Evolutionary conservation across 2,888 invertebrate species (phyloP).

Genomic region (Euzetes globulus): DNA sequence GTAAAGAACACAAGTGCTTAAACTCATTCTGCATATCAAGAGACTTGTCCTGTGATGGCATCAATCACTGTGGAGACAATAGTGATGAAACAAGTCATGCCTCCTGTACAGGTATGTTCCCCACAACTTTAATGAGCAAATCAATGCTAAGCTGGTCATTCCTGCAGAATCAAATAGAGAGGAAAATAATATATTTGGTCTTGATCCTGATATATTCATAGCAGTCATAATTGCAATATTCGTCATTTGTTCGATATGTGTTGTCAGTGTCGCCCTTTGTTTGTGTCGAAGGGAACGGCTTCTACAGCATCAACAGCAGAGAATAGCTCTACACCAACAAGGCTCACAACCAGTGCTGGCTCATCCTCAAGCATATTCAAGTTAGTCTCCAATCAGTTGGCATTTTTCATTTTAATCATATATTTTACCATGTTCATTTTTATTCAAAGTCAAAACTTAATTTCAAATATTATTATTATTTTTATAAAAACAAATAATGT

Average conservation of each 20-base stretch:
- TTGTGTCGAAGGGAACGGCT: slow-evolving; percentile 58
- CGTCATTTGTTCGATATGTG: slow-evolving; percentile 61
- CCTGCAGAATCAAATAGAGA: slow-evolving; percentile 40
- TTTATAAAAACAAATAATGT: not conserved
- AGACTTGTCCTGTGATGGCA: slow-evolving; percentile 81
- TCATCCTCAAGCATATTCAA: slow-evolving; percentile 16
- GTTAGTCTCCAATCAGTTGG: slow-evolving; percentile 23
- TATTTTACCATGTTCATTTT: not conserved
- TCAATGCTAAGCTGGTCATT: no score
- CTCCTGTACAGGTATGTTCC: slow-evolving; percentile 71
- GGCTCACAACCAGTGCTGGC: slow-evolving; percentile 14
- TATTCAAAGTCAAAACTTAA: not conserved
- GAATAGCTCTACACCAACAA: slow-evolving; percentile 38
- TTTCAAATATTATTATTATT: not conserved
- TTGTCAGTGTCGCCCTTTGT: slow-evolving; percentile 65
- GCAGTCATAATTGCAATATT: slow-evolving; percentile 62
- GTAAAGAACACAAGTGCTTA: slow-evolving; percentile 54
- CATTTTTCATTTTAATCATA: not conserved
- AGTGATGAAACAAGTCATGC: slow-evolving; percentile 80
- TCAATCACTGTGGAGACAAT: slow-evolving; percentile 88
- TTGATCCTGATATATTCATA: slow-evolving; percentile 69
- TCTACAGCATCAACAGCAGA: slow-evolving; percentile 37
- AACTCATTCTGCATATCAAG: slow-evolving; percentile 86
- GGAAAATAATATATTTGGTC: slow-evolving; percentile 57
- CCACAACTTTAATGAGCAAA: no score